Percentiles rank a stretch among this genome's conserved stretches.
These are phyloP conservation scores for Agrochola circellaris DNA, from an alignment of 2,888 invertebrate genomes.

Conservation along the genomic window DNA sequence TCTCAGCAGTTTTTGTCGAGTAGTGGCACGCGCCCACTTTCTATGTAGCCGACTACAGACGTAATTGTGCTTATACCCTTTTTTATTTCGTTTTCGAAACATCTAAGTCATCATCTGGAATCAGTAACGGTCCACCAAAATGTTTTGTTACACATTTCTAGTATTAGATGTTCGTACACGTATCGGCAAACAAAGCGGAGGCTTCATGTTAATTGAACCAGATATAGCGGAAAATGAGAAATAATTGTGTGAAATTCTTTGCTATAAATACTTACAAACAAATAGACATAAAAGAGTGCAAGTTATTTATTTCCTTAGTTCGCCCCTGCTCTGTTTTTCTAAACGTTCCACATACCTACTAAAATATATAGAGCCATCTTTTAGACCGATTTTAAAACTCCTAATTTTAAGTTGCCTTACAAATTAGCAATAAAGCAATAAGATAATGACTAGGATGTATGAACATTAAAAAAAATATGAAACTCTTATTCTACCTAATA, in stretches of 20 bases:
- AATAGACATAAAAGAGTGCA: conserved; percentile 15
- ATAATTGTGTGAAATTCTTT: conserved; percentile 53
- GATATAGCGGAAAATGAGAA: conserved; percentile 60
- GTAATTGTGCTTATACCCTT: conserved; percentile 85
- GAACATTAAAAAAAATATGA: neutral
- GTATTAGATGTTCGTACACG: conserved; percentile 59
- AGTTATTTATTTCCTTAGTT: conserved; percentile 28
- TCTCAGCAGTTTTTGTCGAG: conserved; percentile 83
- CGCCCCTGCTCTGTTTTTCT: conserved; percentile 20
- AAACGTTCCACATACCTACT: conserved; percentile 11
- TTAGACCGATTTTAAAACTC: neutral
- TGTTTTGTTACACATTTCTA: conserved; percentile 67
- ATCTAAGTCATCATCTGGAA: conserved; percentile 82
- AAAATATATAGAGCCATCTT: neutral
- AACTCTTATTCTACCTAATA: too few relatives aligned
- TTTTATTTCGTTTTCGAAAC: conserved; percentile 83
- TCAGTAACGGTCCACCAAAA: conserved; percentile 80
- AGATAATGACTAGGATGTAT: neutral
- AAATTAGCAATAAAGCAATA: neutral
- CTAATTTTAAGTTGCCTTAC: neutral
- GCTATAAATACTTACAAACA: conserved; percentile 22
- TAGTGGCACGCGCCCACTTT: conserved; percentile 88
- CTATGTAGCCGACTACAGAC: conserved; percentile 82
- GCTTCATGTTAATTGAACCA: conserved; percentile 60
- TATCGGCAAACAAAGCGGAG: conserved; percentile 61